Evolutionary conservation across 2,888 invertebrate genomes (phyloP).

Genomic region (Drosophila merina): DNA sequence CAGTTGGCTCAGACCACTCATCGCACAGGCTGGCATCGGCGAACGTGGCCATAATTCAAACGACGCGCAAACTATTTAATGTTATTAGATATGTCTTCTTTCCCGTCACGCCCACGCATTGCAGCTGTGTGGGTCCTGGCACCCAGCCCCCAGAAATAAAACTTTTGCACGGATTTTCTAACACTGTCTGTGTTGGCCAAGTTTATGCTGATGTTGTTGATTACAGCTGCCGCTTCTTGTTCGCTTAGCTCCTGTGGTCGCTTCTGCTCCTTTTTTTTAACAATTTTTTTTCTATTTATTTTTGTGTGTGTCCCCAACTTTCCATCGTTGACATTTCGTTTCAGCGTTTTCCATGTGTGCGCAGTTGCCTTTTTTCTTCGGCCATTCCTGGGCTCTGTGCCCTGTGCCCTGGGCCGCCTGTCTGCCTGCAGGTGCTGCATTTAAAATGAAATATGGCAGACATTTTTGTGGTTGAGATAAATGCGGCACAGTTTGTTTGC

Average conservation of each 20-base stretch:
- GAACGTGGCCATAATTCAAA: slow-evolving; percentile 76
- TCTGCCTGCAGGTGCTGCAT: slow-evolving; percentile 72
- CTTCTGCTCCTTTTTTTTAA: slow-evolving; percentile 19
- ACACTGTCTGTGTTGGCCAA: slow-evolving; percentile 44
- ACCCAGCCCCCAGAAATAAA: slow-evolving; percentile 11
- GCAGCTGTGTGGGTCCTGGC: slow-evolving; percentile 11
- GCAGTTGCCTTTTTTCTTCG: slow-evolving; percentile 8
- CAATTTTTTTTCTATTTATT: slow-evolving; percentile 12
- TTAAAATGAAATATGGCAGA: slow-evolving; percentile 75
- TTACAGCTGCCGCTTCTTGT: slow-evolving; percentile 56
- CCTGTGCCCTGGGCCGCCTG: slow-evolving; percentile 19
- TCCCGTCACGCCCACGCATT: slow-evolving; percentile 46
- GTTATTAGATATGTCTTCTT: slow-evolving; percentile 68
- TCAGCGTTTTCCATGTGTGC: slow-evolving; percentile 44
- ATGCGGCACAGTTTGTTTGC: slow-evolving; percentile 69
- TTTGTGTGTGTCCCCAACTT: slow-evolving; percentile 42
- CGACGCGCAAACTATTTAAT: slow-evolving; percentile 77
- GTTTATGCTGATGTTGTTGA: slow-evolving; percentile 71
- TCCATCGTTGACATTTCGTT: slow-evolving; percentile 70
- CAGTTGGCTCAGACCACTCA: slow-evolving; percentile 22
- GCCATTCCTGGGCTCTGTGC: background rate
- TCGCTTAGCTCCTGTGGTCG: slow-evolving; percentile 29
- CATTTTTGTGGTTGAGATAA: slow-evolving; percentile 75
- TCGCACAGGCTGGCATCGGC: slow-evolving; percentile 59
- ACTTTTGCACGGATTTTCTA: slow-evolving; percentile 42